A percentile compares a stretch with the other conserved stretches of the same genome.
phyloP scores from a whole-genome alignment of 2,113 vertebrate genomes.

The Poicephalus gulielmi region DNA sequence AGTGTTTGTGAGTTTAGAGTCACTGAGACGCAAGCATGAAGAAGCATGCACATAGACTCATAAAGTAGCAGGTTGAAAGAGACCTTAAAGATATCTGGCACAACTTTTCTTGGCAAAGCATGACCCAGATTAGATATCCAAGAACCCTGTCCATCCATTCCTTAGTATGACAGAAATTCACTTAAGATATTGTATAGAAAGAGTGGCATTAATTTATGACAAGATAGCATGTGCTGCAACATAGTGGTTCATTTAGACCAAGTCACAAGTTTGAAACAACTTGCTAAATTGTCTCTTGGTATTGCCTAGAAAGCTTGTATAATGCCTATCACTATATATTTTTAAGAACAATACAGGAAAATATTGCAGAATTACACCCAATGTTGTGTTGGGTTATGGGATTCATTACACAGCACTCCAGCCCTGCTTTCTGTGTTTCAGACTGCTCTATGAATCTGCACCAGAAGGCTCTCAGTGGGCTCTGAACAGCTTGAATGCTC shows the following conservation, averaged over 20 bases:
- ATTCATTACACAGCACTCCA: not conserved
- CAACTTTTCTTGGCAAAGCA: not conserved
- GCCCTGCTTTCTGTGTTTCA: not conserved
- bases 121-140: not conserved
- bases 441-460: not conserved
- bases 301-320: not conserved
- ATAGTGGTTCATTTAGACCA: not conserved
- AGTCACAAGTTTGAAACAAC: not conserved
- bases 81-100: not conserved
- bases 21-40: accelerated
- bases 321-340: too few relatives aligned
- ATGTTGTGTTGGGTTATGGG: not conserved
- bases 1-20: not conserved
- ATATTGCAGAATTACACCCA: not conserved
- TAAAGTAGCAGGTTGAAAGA: not conserved
- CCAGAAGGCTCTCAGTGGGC: not conserved
- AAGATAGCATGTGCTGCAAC: not conserved
- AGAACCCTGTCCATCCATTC: not conserved
- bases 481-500: not conserved
- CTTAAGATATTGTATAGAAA: not conserved
- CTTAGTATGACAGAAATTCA: not conserved
- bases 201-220: not conserved
- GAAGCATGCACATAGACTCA: not conserved
- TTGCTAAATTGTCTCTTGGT: not conserved
- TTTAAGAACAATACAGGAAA: too few relatives aligned